Base-by-base conservation (phyloP, 2,113 vertebrate species). In the Willisornis vidua region DNA sequence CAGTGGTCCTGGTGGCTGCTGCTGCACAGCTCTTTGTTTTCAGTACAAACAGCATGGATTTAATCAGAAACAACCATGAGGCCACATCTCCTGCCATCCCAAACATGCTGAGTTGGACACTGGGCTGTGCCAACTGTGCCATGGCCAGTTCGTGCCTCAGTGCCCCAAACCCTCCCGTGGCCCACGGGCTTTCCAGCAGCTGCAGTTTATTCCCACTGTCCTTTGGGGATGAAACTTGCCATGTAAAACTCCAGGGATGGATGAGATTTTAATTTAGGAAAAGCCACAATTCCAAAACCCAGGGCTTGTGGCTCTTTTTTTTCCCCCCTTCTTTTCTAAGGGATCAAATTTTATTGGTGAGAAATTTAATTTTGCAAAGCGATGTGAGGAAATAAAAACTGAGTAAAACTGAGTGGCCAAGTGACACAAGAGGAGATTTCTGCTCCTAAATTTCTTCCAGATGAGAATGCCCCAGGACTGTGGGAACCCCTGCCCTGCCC, bases 281-380 rank as follows among this genome's bases (percentile, higher is more conserved):
- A 91, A 49, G 74, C 65, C 52, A n/a, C 41, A 54, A 48, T 43
- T 82, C 88, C 66, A 68, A 81, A 94, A 46, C 6, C 5, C 10
- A 41, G 6, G 2, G n/a, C 72, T 77, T 65, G 54, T 41, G 68
- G 91, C 46, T 90, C 62, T 85, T 71, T 35, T 46, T 57, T 35
- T 28, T 37, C 74, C n/a, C 19, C 2, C 25, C 43, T 66, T 73
- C 58, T 91, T 87, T 95, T 87, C 78, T 63, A 77, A 66, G 23
- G 52, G 68, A 91, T 76, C 85, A 73, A 46, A 23, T 95, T 89
- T 95, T 88, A 82, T 51, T 48, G 74, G 63, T 81, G 72, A 96
- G 94, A 94, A 78, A 85, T 45, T 46, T 57, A 31, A 84, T 77
- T 94, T 79, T 83, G 46, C 84, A 79, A 65, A 79, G 77, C 0